Conservation (phyloP, 2,888 invertebrate genomes). For the Brenthis hecate region DNA sequence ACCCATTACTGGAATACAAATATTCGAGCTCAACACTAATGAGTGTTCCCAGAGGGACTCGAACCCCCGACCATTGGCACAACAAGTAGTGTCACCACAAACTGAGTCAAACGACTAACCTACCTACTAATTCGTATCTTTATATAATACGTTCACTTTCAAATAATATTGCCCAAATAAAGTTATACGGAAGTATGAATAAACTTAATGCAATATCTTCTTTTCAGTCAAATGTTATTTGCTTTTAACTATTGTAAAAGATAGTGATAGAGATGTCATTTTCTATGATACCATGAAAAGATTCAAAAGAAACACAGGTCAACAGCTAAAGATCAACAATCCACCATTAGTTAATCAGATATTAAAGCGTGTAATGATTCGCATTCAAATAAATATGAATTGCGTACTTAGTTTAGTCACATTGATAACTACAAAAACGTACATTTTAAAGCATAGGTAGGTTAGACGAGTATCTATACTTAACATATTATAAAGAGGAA, state of each 20-base stretch:
- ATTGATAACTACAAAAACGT: too few relatives aligned
- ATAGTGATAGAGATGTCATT: constrained; percentile 29
- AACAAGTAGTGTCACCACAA: too few relatives aligned
- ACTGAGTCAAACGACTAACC: neutral
- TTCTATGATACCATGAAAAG: constrained; percentile 20
- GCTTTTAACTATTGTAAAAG: constrained; percentile 42
- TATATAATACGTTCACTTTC: constrained; percentile 2
- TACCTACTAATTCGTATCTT: neutral
- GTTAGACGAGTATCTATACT: too few relatives aligned
- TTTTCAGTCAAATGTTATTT: constrained; percentile 34
- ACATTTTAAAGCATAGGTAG: too few relatives aligned
- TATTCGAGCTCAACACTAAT: too few relatives aligned
- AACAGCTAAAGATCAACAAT: constrained; percentile 43
- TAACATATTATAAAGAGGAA: too few relatives aligned
- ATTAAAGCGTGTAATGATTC: constrained; percentile 59
- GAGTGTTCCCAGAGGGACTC: too few relatives aligned
- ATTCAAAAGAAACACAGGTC: constrained; percentile 38
- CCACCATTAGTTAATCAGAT: constrained; percentile 57
- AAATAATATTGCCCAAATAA: neutral
- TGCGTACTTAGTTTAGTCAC: neutral
- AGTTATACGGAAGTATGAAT: neutral
- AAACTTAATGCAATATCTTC: neutral
- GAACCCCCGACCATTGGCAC: too few relatives aligned
- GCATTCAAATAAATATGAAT: constrained; percentile 27
- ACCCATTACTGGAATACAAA: too few relatives aligned